Evolutionary conservation across 2,888 invertebrate genomes (phyloP).

Genomic region (Piscicola geometra): DNA sequence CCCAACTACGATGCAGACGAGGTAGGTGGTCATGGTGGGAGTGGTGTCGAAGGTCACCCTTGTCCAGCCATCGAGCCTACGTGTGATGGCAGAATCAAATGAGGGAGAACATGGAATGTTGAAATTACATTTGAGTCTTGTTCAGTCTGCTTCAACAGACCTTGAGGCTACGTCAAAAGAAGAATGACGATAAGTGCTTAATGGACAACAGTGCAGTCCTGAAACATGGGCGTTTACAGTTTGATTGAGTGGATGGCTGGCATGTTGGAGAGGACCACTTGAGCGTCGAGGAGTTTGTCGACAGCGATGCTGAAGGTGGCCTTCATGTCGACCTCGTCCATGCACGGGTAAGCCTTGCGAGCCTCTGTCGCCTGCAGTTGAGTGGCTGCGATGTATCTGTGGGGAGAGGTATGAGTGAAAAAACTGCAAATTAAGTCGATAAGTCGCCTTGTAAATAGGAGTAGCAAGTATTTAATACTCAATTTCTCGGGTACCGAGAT

Average conservation of each 20-base stretch:
- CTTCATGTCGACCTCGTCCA: conserved; percentile 39
- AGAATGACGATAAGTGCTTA: background rate
- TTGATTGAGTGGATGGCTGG: background rate
- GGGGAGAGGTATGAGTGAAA: too few species aligned
- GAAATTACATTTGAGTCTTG: too few species aligned
- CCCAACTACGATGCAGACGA: conserved; percentile 38
- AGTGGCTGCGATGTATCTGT: conserved; percentile 35
- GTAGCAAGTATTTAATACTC: too few species aligned
- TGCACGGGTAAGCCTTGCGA: conserved; percentile 34
- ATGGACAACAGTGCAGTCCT: background rate
- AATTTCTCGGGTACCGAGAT: too few species aligned
- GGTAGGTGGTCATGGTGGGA: conserved; percentile 39
- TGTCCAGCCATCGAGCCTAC: conserved; percentile 36
- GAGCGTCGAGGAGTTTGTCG: background rate
- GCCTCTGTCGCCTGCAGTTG: conserved; percentile 33
- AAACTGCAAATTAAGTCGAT: too few species aligned
- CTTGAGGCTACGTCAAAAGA: too few species aligned
- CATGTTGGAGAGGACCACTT: conserved; percentile 7
- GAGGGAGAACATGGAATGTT: too few species aligned
- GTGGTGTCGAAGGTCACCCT: conserved; percentile 38
- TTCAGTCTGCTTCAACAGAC: too few species aligned
- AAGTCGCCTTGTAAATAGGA: too few species aligned
- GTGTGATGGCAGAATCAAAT: too few species aligned
- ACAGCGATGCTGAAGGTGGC: conserved; percentile 37
- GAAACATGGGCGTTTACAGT: background rate